Base-by-base conservation (phyloP, 2,113 vertebrate genomes). In the Gallinago jamesoni region DNA sequence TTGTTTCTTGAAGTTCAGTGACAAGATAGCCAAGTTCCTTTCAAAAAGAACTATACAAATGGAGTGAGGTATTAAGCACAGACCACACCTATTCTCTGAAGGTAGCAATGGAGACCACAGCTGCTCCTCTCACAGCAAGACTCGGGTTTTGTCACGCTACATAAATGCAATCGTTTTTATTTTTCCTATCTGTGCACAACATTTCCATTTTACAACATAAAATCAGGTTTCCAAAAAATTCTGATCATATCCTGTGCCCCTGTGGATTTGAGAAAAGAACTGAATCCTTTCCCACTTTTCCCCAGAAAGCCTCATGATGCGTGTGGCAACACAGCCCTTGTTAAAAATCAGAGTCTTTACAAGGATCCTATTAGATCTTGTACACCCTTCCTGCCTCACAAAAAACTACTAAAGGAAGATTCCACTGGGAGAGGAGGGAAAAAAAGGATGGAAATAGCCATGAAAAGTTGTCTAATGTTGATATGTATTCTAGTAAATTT, bases 51-150 rank as follows among this genome's bases (percentile, higher is more conserved):
- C 35, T 24, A 21, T 78, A 74, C 35, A 60, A 53, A 82, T 41
- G 90, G 47, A 67, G 94, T 43, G 57, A 70, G 37, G 76, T 79
- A 92, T 76, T 82, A 73, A 94, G 31, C 56, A 75, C 39, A n/a
- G 48, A 84, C 85, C 82, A 68, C 85, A 67, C 62, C 95, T 95
- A 95, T 33, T 96, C 70, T 97, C 92, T 79, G 74, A 97, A 95
- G 48, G 79, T 94, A 90, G 77, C 91, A 90, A 28, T 12, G 22
- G 63, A 91, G 43, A 78, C 64, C 95, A 47, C 88, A 96, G 79
- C 76, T 89, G 86, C 28, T 90, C 17, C 59, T 94, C 94, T 95
- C 96, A 84, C 84, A 85, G 50, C 18, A 94, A 57, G 56, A 62
- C 67, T 68, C 8, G 8, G 6, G 37, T 15, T 94, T 60, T 90